A percentile compares a stretch with the other conserved stretches of the same genome.
Conservation (phyloP, 2,888 invertebrate species). For the Amphimallon solstitiale region DNA sequence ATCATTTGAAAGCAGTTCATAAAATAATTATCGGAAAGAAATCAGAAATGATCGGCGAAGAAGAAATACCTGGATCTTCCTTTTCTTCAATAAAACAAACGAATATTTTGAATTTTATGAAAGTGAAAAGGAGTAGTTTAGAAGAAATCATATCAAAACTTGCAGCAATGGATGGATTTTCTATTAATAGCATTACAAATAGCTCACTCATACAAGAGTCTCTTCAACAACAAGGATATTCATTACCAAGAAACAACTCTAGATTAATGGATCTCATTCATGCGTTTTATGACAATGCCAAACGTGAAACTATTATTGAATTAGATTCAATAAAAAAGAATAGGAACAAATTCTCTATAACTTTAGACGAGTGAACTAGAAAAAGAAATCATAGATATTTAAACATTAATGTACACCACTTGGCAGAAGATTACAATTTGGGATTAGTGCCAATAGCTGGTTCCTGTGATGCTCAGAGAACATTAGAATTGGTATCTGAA, state of each 20-base stretch:
- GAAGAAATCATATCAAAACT: too few species aligned
- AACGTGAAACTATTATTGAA: slow-evolving; percentile 39
- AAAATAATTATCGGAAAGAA: too few species aligned
- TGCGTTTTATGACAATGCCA: slow-evolving; percentile 40
- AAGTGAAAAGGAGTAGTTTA: too few species aligned
- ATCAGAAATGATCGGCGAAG: too few species aligned
- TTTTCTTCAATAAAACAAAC: too few species aligned
- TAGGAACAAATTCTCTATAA: slow-evolving; percentile 35
- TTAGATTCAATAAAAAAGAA: slow-evolving; percentile 33
- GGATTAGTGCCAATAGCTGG: slow-evolving; percentile 40
- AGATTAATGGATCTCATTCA: slow-evolving; percentile 37
- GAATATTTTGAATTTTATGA: too few species aligned
- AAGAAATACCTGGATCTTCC: too few species aligned
- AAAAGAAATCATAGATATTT: slow-evolving; percentile 39
- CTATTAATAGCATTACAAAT: neutral
- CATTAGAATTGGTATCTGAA: slow-evolving; percentile 37
- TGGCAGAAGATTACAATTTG: slow-evolving; percentile 41
- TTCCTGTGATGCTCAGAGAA: slow-evolving; percentile 38
- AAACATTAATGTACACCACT: too few species aligned
- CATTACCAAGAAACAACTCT: slow-evolving; percentile 40
- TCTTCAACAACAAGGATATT: slow-evolving; percentile 39
- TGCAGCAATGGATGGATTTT: neutral
- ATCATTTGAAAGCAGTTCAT: too few species aligned
- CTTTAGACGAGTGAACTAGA: slow-evolving; percentile 34
- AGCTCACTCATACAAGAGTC: slow-evolving; percentile 41